A percentile compares a stretch with the other conserved stretches of the same genome.
phyloP scores from a whole-genome alignment of 30 jellyfish, hydroid and myxozoan species.

The Aurelia aurita region DNA sequence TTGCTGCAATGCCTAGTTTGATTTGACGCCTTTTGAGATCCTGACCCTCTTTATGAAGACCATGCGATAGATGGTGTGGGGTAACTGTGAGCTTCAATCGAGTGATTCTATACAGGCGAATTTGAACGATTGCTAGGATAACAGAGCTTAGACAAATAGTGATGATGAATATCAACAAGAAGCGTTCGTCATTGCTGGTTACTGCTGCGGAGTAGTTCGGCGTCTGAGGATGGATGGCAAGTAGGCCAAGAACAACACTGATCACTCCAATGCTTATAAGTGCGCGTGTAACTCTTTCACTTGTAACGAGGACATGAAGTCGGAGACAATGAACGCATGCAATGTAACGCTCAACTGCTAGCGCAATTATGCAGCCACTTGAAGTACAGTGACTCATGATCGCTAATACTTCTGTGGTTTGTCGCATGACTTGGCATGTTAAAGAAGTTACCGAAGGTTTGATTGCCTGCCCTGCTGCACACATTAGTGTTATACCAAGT shows the following conservation, averaged over 20 bases:
- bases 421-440: conserved; percentile 5
- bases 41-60: background rate
- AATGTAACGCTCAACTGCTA: conserved; percentile 22
- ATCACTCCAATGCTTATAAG: too few species aligned
- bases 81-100: background rate
- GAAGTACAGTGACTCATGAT: background rate
- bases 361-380: conserved; percentile 20
- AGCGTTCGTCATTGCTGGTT: too few species aligned
- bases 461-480: background rate
- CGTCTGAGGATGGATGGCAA: background rate
- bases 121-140: background rate
- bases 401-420: background rate
- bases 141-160: background rate
- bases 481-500: background rate
- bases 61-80: background rate
- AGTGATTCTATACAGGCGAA: background rate
- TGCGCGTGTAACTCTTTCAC: too few species aligned
- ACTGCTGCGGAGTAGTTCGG: background rate
- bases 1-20: conserved; percentile 8
- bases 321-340: too few species aligned
- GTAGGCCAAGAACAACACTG: background rate
- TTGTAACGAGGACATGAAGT: too few species aligned
- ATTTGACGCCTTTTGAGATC: conserved; percentile 1
- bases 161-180: background rate
- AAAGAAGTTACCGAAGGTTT: background rate